These are phyloP conservation scores for Drosophila flavopinicola DNA, from an alignment of 2,888 invertebrate genomes.

Conservation along the genomic window DNA sequence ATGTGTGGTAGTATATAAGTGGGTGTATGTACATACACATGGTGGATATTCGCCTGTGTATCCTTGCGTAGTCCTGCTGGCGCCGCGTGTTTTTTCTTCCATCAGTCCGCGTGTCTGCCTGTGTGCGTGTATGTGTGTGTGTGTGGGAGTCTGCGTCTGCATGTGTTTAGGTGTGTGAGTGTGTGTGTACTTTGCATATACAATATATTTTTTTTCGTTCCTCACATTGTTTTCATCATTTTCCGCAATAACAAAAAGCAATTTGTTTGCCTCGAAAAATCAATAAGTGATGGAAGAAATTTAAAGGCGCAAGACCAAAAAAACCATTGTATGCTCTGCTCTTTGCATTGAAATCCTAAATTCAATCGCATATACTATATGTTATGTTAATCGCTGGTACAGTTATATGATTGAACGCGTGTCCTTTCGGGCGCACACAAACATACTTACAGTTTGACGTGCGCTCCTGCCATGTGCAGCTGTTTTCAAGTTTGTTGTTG, in stretches of 20 bases:
- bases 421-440: slow-evolving; percentile 21
- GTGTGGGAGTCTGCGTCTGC: slow-evolving; percentile 31
- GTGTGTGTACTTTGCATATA: slow-evolving; percentile 15
- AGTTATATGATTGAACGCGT: slow-evolving; percentile 43
- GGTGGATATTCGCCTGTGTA: slow-evolving; percentile 52
- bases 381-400: slow-evolving; percentile 42
- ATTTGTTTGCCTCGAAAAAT: slow-evolving; percentile 59
- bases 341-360: slow-evolving; percentile 1
- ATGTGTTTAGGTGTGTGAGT: slow-evolving; percentile 31
- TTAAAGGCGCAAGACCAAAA: slow-evolving; percentile 1
- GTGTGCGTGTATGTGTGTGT: slow-evolving; percentile 10
- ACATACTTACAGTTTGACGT: slow-evolving; percentile 60
- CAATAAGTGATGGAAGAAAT: slow-evolving; percentile 49
- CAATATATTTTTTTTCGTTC: slow-evolving; percentile 23
- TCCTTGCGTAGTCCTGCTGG: slow-evolving; percentile 76
- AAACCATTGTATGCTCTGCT: background rate
- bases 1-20: slow-evolving; percentile 15
- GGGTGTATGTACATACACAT: slow-evolving; percentile 15
- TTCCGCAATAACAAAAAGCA: slow-evolving; percentile 17
- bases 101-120: slow-evolving; percentile 36
- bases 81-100: slow-evolving; percentile 73
- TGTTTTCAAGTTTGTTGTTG: slow-evolving; percentile 63
- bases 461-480: slow-evolving; percentile 57
- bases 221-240: slow-evolving; percentile 14
- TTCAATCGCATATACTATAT: background rate